Base-by-base conservation (phyloP, 2,797 vertebrate species). In the Xenopus petersii region DNA sequence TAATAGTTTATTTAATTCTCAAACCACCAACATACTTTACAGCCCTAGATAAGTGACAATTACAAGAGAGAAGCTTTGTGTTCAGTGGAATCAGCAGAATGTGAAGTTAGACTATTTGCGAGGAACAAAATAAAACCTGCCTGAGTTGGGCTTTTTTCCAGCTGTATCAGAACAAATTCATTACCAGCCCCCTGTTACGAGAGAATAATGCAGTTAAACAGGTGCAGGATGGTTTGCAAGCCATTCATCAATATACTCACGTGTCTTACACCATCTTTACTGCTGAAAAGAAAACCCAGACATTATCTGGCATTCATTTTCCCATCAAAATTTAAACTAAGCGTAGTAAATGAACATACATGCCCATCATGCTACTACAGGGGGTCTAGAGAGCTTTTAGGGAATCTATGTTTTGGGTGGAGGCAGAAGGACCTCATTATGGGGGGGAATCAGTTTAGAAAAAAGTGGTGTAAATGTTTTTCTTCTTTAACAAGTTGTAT, bases 111-210 rank as follows among this genome's bases (percentile, higher is more conserved):
- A 12, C 11, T 26, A 60, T 60, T 24, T 24, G 9, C 58, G 2
- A 26, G 21, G 58, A 24, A 60, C 10, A 58, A 26, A 26, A 42
- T 42, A 42, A 42, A 60, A 26, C 21, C n/a, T 55, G 51, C 56
- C 58, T 58, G 48, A 51, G 17, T 55, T 70, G 49, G 26, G 16
- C 33, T 64, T 64, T 42, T 46, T 64, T 64, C 62, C 62, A 64
- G 33, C 62, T 47, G 16, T 46, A 64, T 33, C 46, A n/a, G 4
- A 46, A 64, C 33, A 42, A 8, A 46, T 42, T 64, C 36, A 64
- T 64, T 64, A 64, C 15, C 15, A 13, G 6, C 15, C 33, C 62
- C 12, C 15, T 46, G 33, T 46, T 64, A 64, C 6, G 9, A 47
- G 62, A 47, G 36, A 24, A 24, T 60, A 24, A 60, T 60, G 58